Percentiles rank a stretch among this genome's conserved stretches.
Evolutionary conservation across 2,797 vertebrate species (phyloP).

Genomic region (Apodemus agrarius): DNA sequence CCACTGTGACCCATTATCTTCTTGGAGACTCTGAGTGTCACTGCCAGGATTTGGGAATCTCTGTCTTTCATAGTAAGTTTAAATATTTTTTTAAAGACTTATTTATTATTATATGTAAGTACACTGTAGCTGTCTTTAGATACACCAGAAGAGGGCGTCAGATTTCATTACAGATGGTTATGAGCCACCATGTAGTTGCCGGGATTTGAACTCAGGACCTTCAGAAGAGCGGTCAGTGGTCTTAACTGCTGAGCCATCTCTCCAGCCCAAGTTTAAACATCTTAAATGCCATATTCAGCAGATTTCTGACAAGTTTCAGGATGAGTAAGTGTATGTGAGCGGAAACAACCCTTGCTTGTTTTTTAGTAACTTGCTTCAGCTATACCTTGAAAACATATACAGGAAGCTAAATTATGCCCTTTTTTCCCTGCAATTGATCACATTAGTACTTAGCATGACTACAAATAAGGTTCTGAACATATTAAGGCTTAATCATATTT

Average conservation of each 20-base stretch:
- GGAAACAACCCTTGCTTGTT: not conserved
- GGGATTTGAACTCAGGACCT: no score
- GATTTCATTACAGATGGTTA: no score
- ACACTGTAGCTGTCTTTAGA: no score
- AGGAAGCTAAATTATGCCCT: not conserved
- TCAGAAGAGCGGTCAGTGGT: no score
- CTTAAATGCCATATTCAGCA: not conserved
- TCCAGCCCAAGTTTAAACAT: not conserved
- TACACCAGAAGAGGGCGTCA: no score
- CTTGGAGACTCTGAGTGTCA: not conserved
- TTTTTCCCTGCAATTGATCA: not conserved
- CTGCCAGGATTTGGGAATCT: not conserved
- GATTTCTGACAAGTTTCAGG: not conserved
- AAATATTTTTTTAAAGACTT: not conserved
- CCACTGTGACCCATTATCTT: not conserved
- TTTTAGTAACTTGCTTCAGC: not conserved
- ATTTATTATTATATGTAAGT: no score
- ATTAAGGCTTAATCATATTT: not conserved
- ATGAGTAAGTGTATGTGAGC: not conserved
- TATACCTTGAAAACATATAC: not conserved
- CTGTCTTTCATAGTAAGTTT: not conserved
- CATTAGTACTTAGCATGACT: not conserved
- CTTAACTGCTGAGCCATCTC: no score
- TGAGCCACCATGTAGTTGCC: no score
- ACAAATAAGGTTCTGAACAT: not conserved